A percentile compares a stretch with the other conserved stretches of the same genome.
phyloP scores from a whole-genome alignment of 2,113 vertebrate species.

The Oceanites oceanicus region DNA sequence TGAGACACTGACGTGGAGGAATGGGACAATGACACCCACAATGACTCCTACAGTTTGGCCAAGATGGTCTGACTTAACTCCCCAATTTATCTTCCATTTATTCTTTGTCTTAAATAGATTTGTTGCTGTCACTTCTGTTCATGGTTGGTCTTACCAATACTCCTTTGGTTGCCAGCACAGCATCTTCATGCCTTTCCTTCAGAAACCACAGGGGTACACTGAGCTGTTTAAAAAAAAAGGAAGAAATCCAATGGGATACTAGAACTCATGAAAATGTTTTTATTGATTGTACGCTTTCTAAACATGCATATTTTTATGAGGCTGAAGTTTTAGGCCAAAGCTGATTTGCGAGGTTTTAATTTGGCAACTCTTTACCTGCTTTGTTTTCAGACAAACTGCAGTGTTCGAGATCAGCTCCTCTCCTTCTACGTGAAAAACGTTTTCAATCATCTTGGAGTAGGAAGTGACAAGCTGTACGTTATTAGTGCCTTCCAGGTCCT shows the following conservation, averaged over 20 bases:
- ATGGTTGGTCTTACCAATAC: background rate
- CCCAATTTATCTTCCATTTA: background rate
- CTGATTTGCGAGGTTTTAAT: background rate
- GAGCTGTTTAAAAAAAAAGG: background rate
- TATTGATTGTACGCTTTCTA: background rate
- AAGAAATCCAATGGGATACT: background rate
- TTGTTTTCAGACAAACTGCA: conserved; percentile 69
- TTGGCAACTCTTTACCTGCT: background rate
- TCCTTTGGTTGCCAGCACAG: background rate
- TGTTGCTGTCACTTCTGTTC: background rate
- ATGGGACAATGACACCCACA: background rate
- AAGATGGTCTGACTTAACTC: background rate
- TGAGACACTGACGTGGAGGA: background rate
- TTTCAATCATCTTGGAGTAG: conserved; percentile 45
- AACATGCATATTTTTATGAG: background rate
- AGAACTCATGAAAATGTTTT: background rate
- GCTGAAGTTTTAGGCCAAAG: background rate
- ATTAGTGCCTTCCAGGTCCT: conserved; percentile 65
- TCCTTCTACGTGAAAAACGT: conserved; percentile 75
- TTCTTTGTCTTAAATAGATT: background rate
- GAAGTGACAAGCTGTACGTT: conserved; percentile 18
- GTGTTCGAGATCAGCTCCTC: conserved; percentile 68
- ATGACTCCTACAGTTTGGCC: background rate
- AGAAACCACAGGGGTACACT: background rate
- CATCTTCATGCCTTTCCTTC: background rate